Base-by-base conservation (phyloP, 1,140 invertebrate species). In the Kradibia gibbosae region DNA sequence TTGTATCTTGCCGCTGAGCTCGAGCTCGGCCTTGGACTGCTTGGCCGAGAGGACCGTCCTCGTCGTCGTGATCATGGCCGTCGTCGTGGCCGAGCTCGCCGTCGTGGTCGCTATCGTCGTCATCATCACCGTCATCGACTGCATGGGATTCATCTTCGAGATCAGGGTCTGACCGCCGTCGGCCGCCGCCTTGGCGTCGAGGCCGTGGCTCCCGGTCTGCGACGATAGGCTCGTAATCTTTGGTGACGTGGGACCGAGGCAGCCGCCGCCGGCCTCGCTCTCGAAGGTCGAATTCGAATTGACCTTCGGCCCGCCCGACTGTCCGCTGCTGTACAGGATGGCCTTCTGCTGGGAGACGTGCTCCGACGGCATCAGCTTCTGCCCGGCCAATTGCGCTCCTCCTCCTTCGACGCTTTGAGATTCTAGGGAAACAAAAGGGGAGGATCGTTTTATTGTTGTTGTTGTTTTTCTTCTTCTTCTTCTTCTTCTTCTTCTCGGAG, bases 331-430 rank as follows among this genome's bases (percentile, higher is more conserved):
- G 34, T 53, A 71, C 25, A 81, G n/a, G 45, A 31, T 31, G 22
- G 50, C 31, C 10, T 76, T 70, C 48, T 76, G 80, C 36, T 76
- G 73, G 8, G 50, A 75, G 8, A 13, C 36, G n/a, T 60, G 75
- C 50, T 90, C 88, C 28, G 85, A 76, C 28, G 85, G 74, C 15
- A 81, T 73, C 57, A 74, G 28, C 82, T 89, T 88, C 79, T 89
- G 89, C 80, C 74, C 88, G 48, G 87, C 86, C 42, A 89, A 86
- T 83, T 89, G 89, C 82, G 86, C 82, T 70, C 84, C 50, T 70
- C 90, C 82, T 70, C 84, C 50, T 70, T 90, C 90, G 57, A 86
- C 84, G 82, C 84, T 90, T 81, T 91, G 89, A 90, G 89, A 90
- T 91, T 91, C 90, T 91, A 83, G 4, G n/a, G n/a, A n/a, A 89